A percentile compares a stretch with the other conserved stretches of the same genome.
Conservation (phyloP, 1,140 invertebrate species). For the Trachelipus rathkii region DNA sequence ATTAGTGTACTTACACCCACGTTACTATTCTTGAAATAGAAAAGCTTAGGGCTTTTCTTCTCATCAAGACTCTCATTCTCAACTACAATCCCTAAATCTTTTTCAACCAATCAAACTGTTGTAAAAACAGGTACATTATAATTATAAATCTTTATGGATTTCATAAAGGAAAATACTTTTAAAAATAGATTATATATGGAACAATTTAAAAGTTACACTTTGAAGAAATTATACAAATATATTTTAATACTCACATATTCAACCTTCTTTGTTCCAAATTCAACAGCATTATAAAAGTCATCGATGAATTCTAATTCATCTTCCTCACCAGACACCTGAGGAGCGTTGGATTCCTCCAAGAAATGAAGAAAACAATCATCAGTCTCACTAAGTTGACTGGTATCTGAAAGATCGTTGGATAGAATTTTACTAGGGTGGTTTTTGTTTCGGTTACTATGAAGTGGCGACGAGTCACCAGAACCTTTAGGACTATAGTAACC, state of each 20-base stretch:
- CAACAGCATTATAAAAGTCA: background rate
- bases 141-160: too few species aligned
- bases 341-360: constrained; percentile 26
- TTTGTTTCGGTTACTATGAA: constrained; percentile 26
- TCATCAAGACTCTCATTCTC: too few species aligned
- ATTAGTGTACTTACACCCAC: too few species aligned
- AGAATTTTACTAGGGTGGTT: constrained; percentile 19
- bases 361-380: background rate
- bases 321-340: constrained; percentile 26
- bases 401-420: constrained; percentile 13
- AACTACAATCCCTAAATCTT: too few species aligned
- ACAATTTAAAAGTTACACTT: background rate
- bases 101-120: too few species aligned
- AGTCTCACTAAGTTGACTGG: background rate
- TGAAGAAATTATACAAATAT: constrained; percentile 7
- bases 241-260: background rate
- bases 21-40: too few species aligned
- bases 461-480: constrained; percentile 50
- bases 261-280: background rate
- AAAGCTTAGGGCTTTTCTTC: too few species aligned
- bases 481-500: constrained; percentile 73
- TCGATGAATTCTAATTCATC: constrained; percentile 26
- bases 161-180: too few species aligned
- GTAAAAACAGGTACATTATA: too few species aligned
- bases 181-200: too few species aligned